phyloP scores from a whole-genome alignment of 2,113 vertebrate species.

The Meles meles region DNA sequence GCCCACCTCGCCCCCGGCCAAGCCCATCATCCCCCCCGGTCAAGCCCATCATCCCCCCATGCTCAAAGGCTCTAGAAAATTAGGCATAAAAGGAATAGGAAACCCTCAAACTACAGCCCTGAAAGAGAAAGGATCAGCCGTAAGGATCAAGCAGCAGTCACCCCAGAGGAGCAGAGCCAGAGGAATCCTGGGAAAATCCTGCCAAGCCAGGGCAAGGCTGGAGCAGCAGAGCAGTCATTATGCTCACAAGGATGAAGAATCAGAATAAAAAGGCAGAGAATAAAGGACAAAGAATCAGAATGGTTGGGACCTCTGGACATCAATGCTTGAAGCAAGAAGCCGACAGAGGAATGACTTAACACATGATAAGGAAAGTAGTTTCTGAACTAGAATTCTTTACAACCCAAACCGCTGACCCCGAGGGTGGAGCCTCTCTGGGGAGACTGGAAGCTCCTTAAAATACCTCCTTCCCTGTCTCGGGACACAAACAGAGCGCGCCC shows the following conservation, averaged over 20 bases:
- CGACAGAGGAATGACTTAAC: neutral
- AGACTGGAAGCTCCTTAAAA: neutral
- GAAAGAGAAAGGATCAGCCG: neutral
- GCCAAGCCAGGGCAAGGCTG: accelerated
- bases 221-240: neutral
- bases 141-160: neutral
- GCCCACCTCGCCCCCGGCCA: neutral
- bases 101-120: neutral
- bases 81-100: neutral
- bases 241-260: neutral
- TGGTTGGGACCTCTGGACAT: neutral
- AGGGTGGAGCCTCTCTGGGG: neutral
- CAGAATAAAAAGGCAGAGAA: neutral
- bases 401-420: neutral
- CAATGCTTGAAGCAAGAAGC: neutral
- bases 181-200: neutral
- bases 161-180: neutral
- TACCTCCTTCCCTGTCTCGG: neutral
- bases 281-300: neutral
- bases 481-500: neutral
- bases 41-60: no score
- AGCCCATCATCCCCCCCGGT: neutral
- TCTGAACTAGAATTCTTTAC: neutral
- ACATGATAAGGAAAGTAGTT: neutral
- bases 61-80: neutral